Evolutionary conservation across 2,797 vertebrate genomes (phyloP), one percentile per base, ranked within the genome.

Genomic region (Sebastes matsubarae): DNA sequence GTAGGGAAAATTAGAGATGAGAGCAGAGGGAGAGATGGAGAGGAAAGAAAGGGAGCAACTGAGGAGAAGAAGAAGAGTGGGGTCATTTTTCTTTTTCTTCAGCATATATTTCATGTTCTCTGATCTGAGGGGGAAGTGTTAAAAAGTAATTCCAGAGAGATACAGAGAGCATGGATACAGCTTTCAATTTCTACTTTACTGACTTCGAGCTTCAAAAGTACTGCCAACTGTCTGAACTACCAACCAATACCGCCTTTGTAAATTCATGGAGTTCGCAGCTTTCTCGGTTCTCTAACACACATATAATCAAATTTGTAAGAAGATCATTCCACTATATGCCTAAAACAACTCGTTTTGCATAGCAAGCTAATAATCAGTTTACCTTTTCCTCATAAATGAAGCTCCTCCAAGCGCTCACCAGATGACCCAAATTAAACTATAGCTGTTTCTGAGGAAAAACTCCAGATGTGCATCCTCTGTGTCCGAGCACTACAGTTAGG

Each of bases 121-220:
- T 89, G 89, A 96, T 93, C 93, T 92, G 82, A 79, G 75, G 79
- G 94, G 94, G 89, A 94, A 96, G 96, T 63, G 75, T 95, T 96
- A 95, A 96, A 96, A 96, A 95, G 92, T 93, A 77, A 93, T 92
- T 91, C 91, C 87, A 87, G 87, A 95, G 94, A 96, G 78, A 79
- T 72, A 59, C 8, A 78, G 71, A 72, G 14, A 54, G 46, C 36
- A 42, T 27, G 22, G 38, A 70, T 76, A 63, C 54, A 65, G 67
- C 34, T 84, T 87, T 85, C 58, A 83, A 46, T 82, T 84, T 86
- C 59, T 68, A 59, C 73, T 81, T 80, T 81, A 36, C 63, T 60
- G 75, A 82, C 70, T 83, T 29, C 12, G 2, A 81, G 67, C 74
- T 81, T 87, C 27, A 83, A 85, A 83, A 80, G 70, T 81, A 70